Evolutionary conservation across 2,888 invertebrate genomes (phyloP), one percentile per base, ranked within the genome.

Genomic region (Dioctria linearis): DNA sequence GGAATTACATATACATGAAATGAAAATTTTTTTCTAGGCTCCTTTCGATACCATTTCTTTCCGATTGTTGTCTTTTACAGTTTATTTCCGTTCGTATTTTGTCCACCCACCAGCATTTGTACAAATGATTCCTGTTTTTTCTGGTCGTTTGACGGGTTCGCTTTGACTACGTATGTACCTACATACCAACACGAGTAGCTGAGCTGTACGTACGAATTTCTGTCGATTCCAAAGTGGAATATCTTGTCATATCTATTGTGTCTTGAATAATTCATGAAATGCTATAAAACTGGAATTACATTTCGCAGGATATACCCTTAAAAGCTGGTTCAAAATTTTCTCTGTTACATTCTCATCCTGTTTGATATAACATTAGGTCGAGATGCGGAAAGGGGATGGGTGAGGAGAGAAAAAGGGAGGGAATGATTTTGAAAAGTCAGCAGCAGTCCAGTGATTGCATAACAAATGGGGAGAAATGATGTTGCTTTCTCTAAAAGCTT

Each of bases 281-380:
- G 25, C 67, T 67, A 67, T 67, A 67, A 67, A 67, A 67, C 67
- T 67, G 67, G 67, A 67, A 67, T 67, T 67, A 67, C 67, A 43
- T 46, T 13, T 25, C 67, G 25, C 25, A 46, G 46, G 49, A 67
- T 67, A 67, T 67, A 25, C 25, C 25, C 67, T 46, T 67, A 43
- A 46, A 46, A 46, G 67, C 67, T 46, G 42, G 42, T 13, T 42
- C 46, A 42, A 25, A 25, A 46, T 42, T 67, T 67, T 25, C 46
- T 67, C 46, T 67, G 67, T 67, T 43, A 46, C 42, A 67, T 46
- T 43, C 46, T 43, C 67, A 42, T 40, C 37, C 39, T 42, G 25
- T 46, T 46, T 46, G 49, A 67, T 46, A 67, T 67, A 4, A 67
- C 46, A 67, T 67, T 25, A 46, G 67, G 9, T 59, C 51, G 25